Conservation (phyloP, 2,888 invertebrate species). For the Achlya flavicornis region DNA sequence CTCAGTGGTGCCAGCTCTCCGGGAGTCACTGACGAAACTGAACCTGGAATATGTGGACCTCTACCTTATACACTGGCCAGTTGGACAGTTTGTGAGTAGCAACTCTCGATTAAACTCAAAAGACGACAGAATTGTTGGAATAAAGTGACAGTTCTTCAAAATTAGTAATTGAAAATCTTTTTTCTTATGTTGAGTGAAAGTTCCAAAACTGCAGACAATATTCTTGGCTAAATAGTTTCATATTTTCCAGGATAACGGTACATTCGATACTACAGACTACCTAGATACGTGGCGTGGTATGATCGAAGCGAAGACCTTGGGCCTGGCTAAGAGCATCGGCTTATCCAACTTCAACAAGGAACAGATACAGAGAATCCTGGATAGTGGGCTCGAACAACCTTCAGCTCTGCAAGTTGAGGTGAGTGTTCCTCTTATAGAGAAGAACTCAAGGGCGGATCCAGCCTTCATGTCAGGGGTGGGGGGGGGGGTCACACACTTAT, state of each 20-base stretch:
- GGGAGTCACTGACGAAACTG: conserved; percentile 57
- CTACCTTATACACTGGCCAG: conserved; percentile 92
- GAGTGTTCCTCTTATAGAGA: background rate
- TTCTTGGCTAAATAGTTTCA: conserved; percentile 9
- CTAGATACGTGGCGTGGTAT: conserved; percentile 88
- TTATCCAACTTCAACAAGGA: conserved; percentile 90
- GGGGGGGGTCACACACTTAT: no score
- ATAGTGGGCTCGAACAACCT: conserved; percentile 81
- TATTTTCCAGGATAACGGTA: conserved; percentile 45
- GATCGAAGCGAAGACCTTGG: conserved; percentile 85
- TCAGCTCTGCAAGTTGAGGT: conserved; percentile 84
- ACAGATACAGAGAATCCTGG: conserved; percentile 86
- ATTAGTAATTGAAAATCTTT: no score
- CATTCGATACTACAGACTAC: conserved; percentile 82
- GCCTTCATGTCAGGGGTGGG: no score
- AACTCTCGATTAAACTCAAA: no score
- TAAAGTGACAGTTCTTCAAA: no score
- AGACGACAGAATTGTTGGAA: no score
- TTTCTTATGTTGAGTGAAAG: no score
- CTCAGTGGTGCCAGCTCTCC: conserved; percentile 85
- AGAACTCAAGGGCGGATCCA: no score
- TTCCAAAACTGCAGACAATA: no score
- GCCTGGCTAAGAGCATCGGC: conserved; percentile 87
- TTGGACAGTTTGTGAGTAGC: conserved; percentile 79
- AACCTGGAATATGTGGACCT: conserved; percentile 62